A percentile compares a stretch with the other conserved stretches of the same genome.
Conservation (phyloP, 2,888 invertebrate species). For the Camptogramma bilineatum region DNA sequence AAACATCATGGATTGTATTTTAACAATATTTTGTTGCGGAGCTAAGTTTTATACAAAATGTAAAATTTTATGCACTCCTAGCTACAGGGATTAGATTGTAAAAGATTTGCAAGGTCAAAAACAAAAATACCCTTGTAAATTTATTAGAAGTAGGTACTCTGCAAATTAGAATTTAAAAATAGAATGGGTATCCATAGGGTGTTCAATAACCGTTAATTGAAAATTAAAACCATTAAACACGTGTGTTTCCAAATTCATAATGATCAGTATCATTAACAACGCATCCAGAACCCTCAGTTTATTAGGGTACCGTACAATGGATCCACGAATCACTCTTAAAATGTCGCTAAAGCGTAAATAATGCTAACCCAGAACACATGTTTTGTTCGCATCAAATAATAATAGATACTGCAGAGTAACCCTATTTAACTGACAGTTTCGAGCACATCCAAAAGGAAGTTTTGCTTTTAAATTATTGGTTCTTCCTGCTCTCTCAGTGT, state of each 20-base stretch:
- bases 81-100: too few species aligned
- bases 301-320: conserved; percentile 58
- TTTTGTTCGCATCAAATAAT: conserved; percentile 78
- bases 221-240: conserved; percentile 60
- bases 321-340: conserved; percentile 80
- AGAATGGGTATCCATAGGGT: conserved; percentile 21
- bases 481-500: too few species aligned
- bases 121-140: background rate
- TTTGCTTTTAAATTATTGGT: too few species aligned
- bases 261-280: conserved; percentile 62
- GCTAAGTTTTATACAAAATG: too few species aligned
- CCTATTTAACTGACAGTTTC: conserved; percentile 44
- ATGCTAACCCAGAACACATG: conserved; percentile 76
- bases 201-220: conserved; percentile 40
- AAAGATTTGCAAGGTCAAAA: too few species aligned
- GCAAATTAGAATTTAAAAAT: conserved; percentile 28
- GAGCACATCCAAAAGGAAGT: background rate
- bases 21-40: too few species aligned
- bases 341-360: conserved; percentile 79
- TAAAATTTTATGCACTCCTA: too few species aligned
- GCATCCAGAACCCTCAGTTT: conserved; percentile 46
- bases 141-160: background rate
- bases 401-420: conserved; percentile 60
- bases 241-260: conserved; percentile 66
- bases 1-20: too few species aligned